A percentile compares a stretch with the other conserved stretches of the same genome.
Evolutionary conservation across 2,113 vertebrate species (phyloP).

Genomic region (Riparia riparia): DNA sequence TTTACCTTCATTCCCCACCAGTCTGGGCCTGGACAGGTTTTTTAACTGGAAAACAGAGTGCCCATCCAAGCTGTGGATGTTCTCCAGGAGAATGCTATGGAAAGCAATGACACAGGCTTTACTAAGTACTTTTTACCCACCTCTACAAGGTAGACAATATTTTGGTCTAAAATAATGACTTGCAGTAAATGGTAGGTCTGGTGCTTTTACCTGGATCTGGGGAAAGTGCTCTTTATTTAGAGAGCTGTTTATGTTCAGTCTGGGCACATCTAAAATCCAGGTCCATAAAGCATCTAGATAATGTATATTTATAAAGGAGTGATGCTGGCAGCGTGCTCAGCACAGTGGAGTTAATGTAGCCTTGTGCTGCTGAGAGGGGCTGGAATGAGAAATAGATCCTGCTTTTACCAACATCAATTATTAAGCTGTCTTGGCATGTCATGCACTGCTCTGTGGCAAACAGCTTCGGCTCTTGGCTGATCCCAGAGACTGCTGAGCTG

Average conservation of each 20-base stretch:
- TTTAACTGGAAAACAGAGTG: neutral
- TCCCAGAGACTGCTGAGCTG: neutral
- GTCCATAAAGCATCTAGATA: neutral
- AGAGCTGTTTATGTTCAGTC: neutral
- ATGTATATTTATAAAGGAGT: neutral
- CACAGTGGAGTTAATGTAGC: neutral
- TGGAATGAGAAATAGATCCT: neutral
- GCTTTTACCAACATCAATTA: conserved; percentile 44
- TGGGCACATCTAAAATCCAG: neutral
- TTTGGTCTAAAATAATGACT: neutral
- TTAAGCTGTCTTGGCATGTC: neutral
- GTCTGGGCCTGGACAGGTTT: neutral
- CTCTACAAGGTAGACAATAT: neutral
- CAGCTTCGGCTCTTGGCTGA: neutral
- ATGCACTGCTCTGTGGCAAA: neutral
- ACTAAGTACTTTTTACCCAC: too few relatives aligned
- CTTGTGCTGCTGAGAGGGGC: neutral
- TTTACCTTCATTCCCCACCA: neutral
- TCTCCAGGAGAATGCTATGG: neutral
- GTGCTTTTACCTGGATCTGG: neutral
- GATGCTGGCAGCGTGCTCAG: neutral
- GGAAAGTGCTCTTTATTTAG: neutral
- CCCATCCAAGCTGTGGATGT: neutral
- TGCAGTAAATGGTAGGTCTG: neutral
- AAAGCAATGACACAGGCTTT: neutral